Conservation (phyloP, 1,140 invertebrate species). For the Drosophila athabasca region DNA sequence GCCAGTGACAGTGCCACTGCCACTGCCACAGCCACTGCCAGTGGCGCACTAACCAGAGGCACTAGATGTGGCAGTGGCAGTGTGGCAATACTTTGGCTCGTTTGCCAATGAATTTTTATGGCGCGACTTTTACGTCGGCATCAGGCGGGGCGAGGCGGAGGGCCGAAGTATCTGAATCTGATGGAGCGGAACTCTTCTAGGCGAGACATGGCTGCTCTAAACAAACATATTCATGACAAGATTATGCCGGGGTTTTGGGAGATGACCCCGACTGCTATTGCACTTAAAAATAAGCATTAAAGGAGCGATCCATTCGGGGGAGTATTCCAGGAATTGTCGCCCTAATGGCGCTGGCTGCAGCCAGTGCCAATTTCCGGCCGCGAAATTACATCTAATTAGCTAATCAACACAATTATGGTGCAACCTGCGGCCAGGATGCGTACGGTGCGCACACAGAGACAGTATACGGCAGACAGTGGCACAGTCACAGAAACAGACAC, state of each 20-base stretch:
- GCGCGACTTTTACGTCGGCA: slow-evolving; percentile 65
- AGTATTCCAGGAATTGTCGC: slow-evolving; percentile 34
- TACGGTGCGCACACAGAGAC: background rate
- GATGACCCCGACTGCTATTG: slow-evolving; percentile 26
- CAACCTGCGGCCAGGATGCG: slow-evolving; percentile 24
- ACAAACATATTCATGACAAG: slow-evolving; percentile 79
- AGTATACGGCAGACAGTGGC: background rate
- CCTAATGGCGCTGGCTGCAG: slow-evolving; percentile 40
- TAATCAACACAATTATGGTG: slow-evolving; percentile 78
- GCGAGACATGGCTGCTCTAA: slow-evolving; percentile 58
- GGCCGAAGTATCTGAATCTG: slow-evolving; percentile 13
- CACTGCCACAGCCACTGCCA: background rate
- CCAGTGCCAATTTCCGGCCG: slow-evolving; percentile 75
- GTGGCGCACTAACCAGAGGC: background rate
- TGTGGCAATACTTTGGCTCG: slow-evolving; percentile 64
- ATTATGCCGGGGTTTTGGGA: slow-evolving; percentile 44
- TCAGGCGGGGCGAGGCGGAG: background rate
- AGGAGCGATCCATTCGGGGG: too few relatives aligned
- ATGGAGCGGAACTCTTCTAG: slow-evolving; percentile 32
- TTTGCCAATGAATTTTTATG: slow-evolving; percentile 81
- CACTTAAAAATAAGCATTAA: slow-evolving; percentile 61
- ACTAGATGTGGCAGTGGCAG: too few relatives aligned
- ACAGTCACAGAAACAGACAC: slow-evolving; percentile 6
- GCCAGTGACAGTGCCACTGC: slow-evolving; percentile 21
- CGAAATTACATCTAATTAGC: slow-evolving; percentile 78